These are phyloP conservation scores for Argyrosomus regius DNA, from an alignment of 2,797 vertebrate genomes.

Conservation along the genomic window DNA sequence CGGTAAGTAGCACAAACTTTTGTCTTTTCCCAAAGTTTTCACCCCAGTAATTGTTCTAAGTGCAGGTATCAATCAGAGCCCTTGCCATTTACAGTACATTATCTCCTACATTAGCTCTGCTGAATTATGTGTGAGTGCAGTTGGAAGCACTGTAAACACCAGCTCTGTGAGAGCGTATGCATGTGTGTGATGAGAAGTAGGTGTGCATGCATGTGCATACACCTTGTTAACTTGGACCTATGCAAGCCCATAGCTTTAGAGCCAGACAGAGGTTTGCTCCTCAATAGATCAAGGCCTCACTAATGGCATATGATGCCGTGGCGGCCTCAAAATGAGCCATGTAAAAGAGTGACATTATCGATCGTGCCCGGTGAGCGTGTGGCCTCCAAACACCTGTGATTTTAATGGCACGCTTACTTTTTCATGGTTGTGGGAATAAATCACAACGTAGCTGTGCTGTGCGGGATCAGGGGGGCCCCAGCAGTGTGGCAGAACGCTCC, in stretches of 20 bases:
- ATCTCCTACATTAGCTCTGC: conserved; percentile 82
- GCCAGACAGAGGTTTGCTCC: conserved; percentile 66
- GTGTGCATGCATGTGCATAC: conserved; percentile 47
- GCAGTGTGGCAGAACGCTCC: conserved; percentile 73
- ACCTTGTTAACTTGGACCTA: conserved; percentile 65
- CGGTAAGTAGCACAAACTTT: conserved; percentile 75
- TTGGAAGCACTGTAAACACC: conserved; percentile 77
- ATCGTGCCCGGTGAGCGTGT: conserved; percentile 75
- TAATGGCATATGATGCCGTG: conserved; percentile 83
- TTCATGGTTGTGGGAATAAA: conserved; percentile 84
- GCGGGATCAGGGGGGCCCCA: conserved; percentile 47
- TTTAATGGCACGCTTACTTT: conserved; percentile 86
- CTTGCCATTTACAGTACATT: conserved; percentile 87
- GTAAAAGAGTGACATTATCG: conserved; percentile 86
- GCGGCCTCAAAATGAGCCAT: conserved; percentile 80
- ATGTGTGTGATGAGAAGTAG: conserved; percentile 34
- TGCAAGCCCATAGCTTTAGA: conserved; percentile 58
- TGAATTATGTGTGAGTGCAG: conserved; percentile 82
- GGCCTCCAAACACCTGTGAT: conserved; percentile 84
- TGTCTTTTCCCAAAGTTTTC: conserved; percentile 81
- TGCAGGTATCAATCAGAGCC: conserved; percentile 85
- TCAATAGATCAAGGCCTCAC: conserved; percentile 79
- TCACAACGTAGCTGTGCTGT: conserved; percentile 67
- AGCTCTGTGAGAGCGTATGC: conserved; percentile 35
- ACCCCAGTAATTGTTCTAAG: conserved; percentile 85